Evolutionary conservation across 2,797 vertebrate species (phyloP).

Genomic region (Dendrocincla tyrannina): DNA sequence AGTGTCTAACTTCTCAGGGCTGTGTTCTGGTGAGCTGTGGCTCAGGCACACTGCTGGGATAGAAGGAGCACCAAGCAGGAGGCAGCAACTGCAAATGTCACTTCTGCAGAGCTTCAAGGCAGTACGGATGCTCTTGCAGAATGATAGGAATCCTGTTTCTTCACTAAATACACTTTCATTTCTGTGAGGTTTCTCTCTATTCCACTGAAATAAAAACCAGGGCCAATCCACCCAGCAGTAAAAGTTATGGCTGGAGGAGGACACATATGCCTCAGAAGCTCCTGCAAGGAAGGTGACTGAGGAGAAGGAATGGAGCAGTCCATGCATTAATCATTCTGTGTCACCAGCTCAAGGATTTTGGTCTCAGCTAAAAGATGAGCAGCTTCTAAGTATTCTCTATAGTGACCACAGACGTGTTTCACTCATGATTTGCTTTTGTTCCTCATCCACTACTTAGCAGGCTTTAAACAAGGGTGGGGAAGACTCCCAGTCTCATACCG

Average conservation of each 20-base stretch:
- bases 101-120: neutral
- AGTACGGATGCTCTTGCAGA: neutral
- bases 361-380: neutral
- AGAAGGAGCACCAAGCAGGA: neutral
- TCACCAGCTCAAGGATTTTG: neutral
- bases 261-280: neutral
- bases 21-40: neutral
- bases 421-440: neutral
- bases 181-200: neutral
- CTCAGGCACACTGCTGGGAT: neutral
- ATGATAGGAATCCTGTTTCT: neutral
- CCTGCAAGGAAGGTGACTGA: neutral
- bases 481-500: conserved; percentile 75
- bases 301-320: neutral
- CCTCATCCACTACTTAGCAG: neutral
- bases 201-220: neutral
- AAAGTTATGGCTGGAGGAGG: neutral
- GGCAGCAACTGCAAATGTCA: neutral
- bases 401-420: neutral
- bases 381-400: neutral
- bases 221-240: neutral
- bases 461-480: conserved; percentile 1
- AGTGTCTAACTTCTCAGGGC: neutral
- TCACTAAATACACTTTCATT: neutral
- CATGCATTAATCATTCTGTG: neutral